phyloP scores from a whole-genome alignment of 2,888 invertebrate genomes.

The Epiblema foenella region DNA sequence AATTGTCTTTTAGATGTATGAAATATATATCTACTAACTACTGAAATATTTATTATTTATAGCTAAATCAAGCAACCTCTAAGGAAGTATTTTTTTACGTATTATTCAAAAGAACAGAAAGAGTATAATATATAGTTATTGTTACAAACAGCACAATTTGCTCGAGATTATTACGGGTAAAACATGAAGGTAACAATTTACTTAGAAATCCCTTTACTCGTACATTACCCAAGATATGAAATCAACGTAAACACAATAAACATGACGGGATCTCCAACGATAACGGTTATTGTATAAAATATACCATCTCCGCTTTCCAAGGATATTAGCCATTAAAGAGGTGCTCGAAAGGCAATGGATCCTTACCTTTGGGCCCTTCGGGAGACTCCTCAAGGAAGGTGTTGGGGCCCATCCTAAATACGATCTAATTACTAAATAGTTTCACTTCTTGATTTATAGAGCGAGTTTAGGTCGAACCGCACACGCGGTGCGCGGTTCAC shows the following conservation, averaged over 20 bases:
- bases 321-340: conserved; percentile 84
- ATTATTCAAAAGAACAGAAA: too few relatives aligned
- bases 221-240: not conserved
- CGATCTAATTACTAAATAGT: conserved; percentile 86
- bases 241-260: not conserved
- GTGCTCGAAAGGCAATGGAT: conserved; percentile 80
- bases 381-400: conserved; percentile 81
- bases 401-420: conserved; percentile 82
- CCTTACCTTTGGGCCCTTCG: conserved; percentile 80
- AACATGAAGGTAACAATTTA: not conserved
- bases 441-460: conserved; percentile 86
- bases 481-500: conserved; percentile 71
- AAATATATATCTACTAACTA: too few relatives aligned
- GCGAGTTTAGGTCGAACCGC: conserved; percentile 77
- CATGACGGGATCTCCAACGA: conserved; percentile 42
- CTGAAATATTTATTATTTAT: too few relatives aligned
- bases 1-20: too few relatives aligned
- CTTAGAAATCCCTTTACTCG: not conserved
- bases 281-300: conserved; percentile 77
- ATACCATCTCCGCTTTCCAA: conserved; percentile 81
- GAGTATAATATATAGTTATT: too few relatives aligned
- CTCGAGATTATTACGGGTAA: not conserved
- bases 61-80: too few relatives aligned
- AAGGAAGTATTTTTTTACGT: too few relatives aligned
- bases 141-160: too few relatives aligned